These are phyloP conservation scores for Cylas formicarius DNA, from an alignment of 1,140 invertebrate genomes.

Conservation along the genomic window DNA sequence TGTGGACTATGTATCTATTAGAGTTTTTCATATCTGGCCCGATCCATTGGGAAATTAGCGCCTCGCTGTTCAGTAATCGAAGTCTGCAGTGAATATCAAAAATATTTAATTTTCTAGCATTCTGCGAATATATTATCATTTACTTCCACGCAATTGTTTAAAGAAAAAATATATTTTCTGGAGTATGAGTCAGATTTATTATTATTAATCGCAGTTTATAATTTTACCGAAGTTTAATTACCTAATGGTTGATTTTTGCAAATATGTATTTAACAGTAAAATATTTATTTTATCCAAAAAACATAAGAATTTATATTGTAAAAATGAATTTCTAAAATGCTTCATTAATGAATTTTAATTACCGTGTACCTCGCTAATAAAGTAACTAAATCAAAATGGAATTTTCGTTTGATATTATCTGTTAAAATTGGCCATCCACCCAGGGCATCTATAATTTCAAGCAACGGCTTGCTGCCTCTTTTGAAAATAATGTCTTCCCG, in stretches of 20 bases:
- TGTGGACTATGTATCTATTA: slow-evolving; percentile 76
- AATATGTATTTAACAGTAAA: no score
- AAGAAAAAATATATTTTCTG: no score
- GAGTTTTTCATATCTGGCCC: slow-evolving; percentile 85
- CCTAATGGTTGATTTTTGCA: no score
- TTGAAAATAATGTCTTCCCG: slow-evolving; percentile 64
- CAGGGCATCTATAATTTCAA: slow-evolving; percentile 61
- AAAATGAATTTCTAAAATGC: no score
- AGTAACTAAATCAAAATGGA: slow-evolving; percentile 70
- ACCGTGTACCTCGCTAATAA: slow-evolving; percentile 52
- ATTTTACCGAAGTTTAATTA: no score
- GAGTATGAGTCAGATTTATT: no score
- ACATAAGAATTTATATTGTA: no score
- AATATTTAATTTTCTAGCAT: slow-evolving; percentile 2
- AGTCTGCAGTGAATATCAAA: slow-evolving; percentile 44
- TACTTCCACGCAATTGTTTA: no score
- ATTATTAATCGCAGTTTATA: no score
- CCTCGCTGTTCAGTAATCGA: slow-evolving; percentile 75
- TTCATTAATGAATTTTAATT: no score
- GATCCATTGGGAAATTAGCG: slow-evolving; percentile 76
- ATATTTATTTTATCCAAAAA: no score
- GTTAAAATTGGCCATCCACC: slow-evolving; percentile 82
- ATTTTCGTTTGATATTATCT: slow-evolving; percentile 52
- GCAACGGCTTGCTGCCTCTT: slow-evolving; percentile 62
- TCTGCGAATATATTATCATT: no score